These are phyloP conservation scores for Plestiodon gilberti DNA, from an alignment of 2,113 vertebrate genomes.

Conservation along the genomic window DNA sequence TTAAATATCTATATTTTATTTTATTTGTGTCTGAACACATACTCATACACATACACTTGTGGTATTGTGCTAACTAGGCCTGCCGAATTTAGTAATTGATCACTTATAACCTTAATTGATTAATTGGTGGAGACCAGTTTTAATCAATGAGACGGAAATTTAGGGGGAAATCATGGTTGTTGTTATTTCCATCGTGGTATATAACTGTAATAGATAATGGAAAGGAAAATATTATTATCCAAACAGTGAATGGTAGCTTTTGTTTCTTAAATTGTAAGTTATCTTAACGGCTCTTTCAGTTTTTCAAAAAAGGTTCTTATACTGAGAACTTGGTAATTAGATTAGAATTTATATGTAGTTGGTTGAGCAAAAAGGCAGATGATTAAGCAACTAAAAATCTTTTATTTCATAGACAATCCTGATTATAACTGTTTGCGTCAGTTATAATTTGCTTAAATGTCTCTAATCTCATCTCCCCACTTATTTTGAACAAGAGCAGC, in stretches of 20 bases:
- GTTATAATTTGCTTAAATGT: background rate
- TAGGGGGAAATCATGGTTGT: background rate
- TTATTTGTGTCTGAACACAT: background rate
- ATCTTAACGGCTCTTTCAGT: background rate
- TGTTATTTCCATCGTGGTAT: background rate
- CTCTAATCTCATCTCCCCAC: background rate
- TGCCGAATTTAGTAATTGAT: background rate
- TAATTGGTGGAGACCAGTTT: background rate
- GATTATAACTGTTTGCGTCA: background rate
- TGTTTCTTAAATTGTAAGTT: background rate
- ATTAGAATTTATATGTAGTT: background rate
- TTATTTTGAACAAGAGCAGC: no score
- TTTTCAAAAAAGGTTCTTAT: background rate
- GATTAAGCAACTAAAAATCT: background rate
- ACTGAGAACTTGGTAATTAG: background rate
- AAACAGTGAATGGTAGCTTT: background rate
- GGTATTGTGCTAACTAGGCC: background rate
- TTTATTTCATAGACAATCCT: background rate
- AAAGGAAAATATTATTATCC: background rate
- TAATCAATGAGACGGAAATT: background rate
- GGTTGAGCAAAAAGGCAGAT: background rate
- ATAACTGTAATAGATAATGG: background rate
- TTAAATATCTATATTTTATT: conserved; percentile 17
- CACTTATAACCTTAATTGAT: background rate
- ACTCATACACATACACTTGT: background rate